Evolutionary conservation across 2,888 invertebrate genomes (phyloP).

Genomic region (Alitta virens): DNA sequence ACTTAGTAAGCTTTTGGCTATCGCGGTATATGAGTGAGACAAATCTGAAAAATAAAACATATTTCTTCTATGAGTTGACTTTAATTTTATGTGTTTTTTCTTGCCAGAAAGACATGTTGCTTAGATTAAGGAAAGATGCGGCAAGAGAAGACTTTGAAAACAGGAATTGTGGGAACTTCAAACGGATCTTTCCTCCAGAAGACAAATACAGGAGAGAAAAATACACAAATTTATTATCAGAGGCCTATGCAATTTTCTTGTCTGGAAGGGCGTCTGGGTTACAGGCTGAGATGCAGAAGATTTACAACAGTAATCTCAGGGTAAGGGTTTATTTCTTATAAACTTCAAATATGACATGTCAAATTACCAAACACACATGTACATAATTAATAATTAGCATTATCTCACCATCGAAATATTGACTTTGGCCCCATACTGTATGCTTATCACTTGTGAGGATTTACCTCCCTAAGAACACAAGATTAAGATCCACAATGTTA

Average conservation of each 20-base stretch:
- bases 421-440: too few species aligned
- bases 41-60: too few species aligned
- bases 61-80: background rate
- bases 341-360: too few species aligned
- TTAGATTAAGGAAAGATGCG: slow-evolving; percentile 45
- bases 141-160: slow-evolving; percentile 53
- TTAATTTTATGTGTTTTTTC: background rate
- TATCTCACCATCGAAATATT: too few species aligned
- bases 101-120: slow-evolving; percentile 49
- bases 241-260: slow-evolving; percentile 44
- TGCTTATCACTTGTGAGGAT: too few species aligned
- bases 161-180: slow-evolving; percentile 50
- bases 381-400: too few species aligned
- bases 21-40: too few species aligned
- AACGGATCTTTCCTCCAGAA: slow-evolving; percentile 54
- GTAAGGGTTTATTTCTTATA: too few species aligned
- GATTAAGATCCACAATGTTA: too few species aligned
- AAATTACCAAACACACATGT: too few species aligned
- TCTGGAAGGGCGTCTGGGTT: slow-evolving; percentile 43
- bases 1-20: slow-evolving; percentile 40
- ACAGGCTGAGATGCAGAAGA: slow-evolving; percentile 49
- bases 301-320: slow-evolving; percentile 48
- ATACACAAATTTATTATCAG: slow-evolving; percentile 44
- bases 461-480: too few species aligned
- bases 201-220: slow-evolving; percentile 47